A percentile compares a stretch with the other conserved stretches of the same genome.
Evolutionary conservation across 2,797 vertebrate genomes (phyloP).

Genomic region (Lagocephalus sceleratus): DNA sequence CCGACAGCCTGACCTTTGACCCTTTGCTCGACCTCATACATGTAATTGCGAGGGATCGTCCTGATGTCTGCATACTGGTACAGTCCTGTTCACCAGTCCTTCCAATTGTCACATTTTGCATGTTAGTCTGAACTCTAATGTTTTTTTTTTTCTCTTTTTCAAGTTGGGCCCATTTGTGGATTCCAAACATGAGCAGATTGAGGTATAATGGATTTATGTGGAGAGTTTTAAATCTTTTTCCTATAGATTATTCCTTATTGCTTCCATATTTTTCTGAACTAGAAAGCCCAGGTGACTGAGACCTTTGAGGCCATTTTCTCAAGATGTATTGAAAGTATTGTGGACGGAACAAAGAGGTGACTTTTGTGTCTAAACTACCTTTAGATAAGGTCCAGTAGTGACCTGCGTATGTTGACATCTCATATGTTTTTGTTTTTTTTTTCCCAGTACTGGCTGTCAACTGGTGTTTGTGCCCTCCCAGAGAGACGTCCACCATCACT

Average conservation of each 20-base stretch:
- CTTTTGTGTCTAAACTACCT: not conserved
- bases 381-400: not conserved
- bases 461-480: conserved; percentile 87
- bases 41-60: conserved; percentile 80
- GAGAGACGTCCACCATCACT: conserved; percentile 86
- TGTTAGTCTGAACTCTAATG: not conserved
- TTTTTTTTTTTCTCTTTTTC: conserved; percentile 15
- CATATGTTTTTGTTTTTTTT: not conserved
- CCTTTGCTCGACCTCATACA: conserved; percentile 86
- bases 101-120: not conserved
- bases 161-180: conserved; percentile 93
- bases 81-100: not conserved
- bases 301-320: conserved; percentile 82
- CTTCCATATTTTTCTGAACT: conserved; percentile 11
- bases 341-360: conserved; percentile 87
- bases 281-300: conserved; percentile 83
- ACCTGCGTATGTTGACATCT: rapidly evolving
- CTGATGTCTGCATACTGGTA: conserved; percentile 90
- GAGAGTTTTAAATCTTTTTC: not conserved
- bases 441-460: conserved; percentile 78
- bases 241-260: not conserved
- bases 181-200: conserved; percentile 90
- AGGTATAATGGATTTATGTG: conserved; percentile 70
- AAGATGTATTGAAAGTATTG: conserved; percentile 81
- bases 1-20: conserved; percentile 86